Evolutionary conservation across 2,888 invertebrate genomes (phyloP).

Genomic region (Parnassius smintheus): DNA sequence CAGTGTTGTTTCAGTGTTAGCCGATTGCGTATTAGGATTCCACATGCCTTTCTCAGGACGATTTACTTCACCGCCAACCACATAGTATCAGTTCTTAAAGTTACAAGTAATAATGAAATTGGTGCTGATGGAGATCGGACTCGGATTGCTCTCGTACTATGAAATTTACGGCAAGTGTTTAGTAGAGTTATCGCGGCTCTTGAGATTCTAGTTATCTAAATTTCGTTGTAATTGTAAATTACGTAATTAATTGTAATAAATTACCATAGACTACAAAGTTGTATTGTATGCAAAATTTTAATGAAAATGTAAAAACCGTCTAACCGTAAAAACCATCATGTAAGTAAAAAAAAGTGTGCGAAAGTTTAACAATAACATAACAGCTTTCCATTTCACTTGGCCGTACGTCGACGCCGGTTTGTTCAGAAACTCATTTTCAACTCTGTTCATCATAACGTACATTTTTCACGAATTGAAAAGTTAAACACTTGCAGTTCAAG

Average conservation of each 20-base stretch:
- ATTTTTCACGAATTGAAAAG: slow-evolving; percentile 5
- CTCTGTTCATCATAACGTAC: slow-evolving; percentile 1
- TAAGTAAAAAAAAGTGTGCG: slow-evolving; percentile 50
- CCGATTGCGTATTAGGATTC: too few relatives aligned
- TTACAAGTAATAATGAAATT: too few relatives aligned
- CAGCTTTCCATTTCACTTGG: slow-evolving; percentile 27
- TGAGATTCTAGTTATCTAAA: too few relatives aligned
- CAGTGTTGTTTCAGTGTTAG: too few relatives aligned
- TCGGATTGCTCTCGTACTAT: too few relatives aligned
- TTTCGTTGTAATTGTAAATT: neutral
- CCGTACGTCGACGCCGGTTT: neutral
- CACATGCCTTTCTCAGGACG: too few relatives aligned
- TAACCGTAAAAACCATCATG: too few relatives aligned
- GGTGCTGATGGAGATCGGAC: too few relatives aligned
- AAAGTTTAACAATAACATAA: slow-evolving; percentile 59
- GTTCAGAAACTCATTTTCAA: neutral
- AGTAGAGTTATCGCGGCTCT: too few relatives aligned
- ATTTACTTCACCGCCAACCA: too few relatives aligned
- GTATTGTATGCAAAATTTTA: neutral
- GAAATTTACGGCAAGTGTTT: too few relatives aligned
- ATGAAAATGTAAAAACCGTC: neutral
- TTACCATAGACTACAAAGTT: neutral
- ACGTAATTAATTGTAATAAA: neutral
- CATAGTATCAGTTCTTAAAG: too few relatives aligned
- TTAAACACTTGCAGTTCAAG: neutral